Percentiles rank a stretch among this genome's conserved stretches.
Evolutionary conservation across 2,797 vertebrate genomes (phyloP).

Genomic region (Hoplostethus mediterraneus): DNA sequence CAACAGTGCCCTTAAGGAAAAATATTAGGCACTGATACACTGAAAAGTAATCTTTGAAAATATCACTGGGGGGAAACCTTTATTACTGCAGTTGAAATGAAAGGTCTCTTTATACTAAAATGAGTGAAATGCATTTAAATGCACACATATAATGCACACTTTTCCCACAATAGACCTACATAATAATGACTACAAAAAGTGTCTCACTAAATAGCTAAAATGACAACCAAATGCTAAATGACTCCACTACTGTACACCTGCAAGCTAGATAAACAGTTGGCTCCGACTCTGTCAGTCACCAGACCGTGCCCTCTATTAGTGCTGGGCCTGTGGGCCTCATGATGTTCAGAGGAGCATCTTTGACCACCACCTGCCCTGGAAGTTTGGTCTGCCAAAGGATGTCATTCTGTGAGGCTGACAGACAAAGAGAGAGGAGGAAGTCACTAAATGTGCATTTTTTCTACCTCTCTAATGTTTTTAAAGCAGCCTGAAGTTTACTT

Average conservation of each 20-base stretch:
- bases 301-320: conserved; percentile 74
- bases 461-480: no score
- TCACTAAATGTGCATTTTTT: no score
- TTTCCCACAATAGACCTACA: no score
- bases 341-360: conserved; percentile 58
- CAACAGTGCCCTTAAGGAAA: not conserved
- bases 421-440: not conserved
- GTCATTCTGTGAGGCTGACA: conserved; percentile 23
- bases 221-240: conserved; percentile 34
- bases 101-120: no score
- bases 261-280: conserved; percentile 66
- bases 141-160: no score
- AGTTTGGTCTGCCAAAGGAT: conserved; percentile 39
- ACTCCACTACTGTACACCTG: conserved; percentile 58
- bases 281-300: conserved; percentile 59
- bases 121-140: no score
- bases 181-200: not conserved
- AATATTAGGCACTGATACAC: no score
- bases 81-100: not conserved
- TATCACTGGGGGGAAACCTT: not conserved
- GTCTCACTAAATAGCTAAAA: conserved; percentile 44
- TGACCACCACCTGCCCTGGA: conserved; percentile 71
- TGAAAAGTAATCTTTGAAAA: no score
- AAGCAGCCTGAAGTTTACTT: not conserved
- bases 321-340: conserved; percentile 58